phyloP scores from a whole-genome alignment of 2,797 vertebrate species.

The Cynopterus sphinx region DNA sequence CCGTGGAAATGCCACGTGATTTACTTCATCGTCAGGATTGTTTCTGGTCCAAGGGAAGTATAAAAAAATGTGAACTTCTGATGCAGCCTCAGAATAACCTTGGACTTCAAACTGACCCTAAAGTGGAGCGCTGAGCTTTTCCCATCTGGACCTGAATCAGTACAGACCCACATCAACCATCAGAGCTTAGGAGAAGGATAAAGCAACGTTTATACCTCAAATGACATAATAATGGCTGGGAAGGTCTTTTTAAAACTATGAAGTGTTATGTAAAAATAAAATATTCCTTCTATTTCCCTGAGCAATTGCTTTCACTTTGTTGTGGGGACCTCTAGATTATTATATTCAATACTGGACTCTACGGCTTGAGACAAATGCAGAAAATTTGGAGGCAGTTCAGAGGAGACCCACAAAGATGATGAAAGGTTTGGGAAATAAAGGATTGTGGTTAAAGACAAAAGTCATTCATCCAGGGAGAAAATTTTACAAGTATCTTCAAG shows the following conservation, averaged over 20 bases:
- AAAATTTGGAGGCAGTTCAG: conserved; percentile 43
- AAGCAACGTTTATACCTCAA: background rate
- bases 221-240: background rate
- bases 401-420: conserved; percentile 58
- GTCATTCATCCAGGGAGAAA: conserved; percentile 28
- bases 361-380: conserved; percentile 1
- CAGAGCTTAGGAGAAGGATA: background rate
- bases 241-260: conserved; percentile 37
- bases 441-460: conserved; percentile 19
- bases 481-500: conserved; percentile 37
- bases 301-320: conserved; percentile 41
- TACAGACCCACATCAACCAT: background rate
- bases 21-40: background rate
- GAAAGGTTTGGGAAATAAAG: conserved; percentile 52
- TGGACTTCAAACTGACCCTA: conserved; percentile 40
- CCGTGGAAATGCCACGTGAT: background rate
- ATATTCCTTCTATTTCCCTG: background rate
- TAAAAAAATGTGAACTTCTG: background rate
- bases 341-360: background rate
- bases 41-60: background rate
- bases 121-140: background rate
- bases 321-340: background rate
- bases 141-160: background rate
- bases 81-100: background rate
- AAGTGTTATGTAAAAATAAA: conserved; percentile 27